phyloP scores from a whole-genome alignment of 2,113 vertebrate species.

The Oryzias javanicus region DNA sequence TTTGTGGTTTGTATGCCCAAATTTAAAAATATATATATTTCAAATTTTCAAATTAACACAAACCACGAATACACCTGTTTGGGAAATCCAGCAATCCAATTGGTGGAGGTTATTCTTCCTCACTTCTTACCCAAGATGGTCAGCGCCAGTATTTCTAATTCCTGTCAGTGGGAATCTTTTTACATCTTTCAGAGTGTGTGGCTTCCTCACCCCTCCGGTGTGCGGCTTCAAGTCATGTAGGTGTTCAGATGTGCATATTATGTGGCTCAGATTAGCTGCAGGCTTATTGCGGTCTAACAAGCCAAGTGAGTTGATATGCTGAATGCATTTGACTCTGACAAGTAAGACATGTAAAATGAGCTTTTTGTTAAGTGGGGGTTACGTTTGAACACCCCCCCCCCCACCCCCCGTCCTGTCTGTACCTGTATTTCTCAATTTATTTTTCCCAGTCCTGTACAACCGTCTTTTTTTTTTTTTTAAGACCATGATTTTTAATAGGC shows the following conservation, averaged over 20 bases:
- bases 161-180: constrained; percentile 53
- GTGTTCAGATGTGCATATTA: constrained; percentile 63
- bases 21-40: background rate
- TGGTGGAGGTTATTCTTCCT: constrained; percentile 43
- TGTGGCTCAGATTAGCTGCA: constrained; percentile 62
- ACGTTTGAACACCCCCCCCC: constrained; percentile 18
- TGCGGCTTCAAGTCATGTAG: constrained; percentile 53
- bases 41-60: constrained; percentile 4
- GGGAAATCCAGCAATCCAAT: constrained; percentile 51
- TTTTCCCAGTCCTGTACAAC: constrained; percentile 2
- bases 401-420: background rate
- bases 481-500: background rate
- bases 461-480: background rate
- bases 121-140: constrained; percentile 63
- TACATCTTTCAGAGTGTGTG: constrained; percentile 33
- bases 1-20: background rate
- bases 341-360: constrained; percentile 47
- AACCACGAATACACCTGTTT: background rate
- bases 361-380: constrained; percentile 26
- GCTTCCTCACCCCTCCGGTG: constrained; percentile 50
- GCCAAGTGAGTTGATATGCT: constrained; percentile 40
- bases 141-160: constrained; percentile 67
- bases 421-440: background rate
- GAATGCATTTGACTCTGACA: constrained; percentile 34
- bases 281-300: constrained; percentile 54